phyloP scores from a whole-genome alignment of 2,113 vertebrate species.

The Glareola pratincola region DNA sequence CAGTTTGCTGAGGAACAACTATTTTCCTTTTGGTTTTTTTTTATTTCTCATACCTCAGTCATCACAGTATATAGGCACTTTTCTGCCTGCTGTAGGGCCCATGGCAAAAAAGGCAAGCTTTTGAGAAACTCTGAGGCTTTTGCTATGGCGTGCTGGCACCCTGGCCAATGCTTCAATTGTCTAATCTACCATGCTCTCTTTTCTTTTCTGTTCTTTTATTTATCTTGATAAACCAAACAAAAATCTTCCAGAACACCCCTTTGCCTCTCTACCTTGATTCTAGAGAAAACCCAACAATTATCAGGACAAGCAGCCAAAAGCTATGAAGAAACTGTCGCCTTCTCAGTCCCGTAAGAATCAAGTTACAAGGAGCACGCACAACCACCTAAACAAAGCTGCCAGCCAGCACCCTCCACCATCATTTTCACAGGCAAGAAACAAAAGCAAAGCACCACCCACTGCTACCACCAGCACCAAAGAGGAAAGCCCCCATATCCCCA shows the following conservation, averaged over 20 bases:
- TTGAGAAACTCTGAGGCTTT: background rate
- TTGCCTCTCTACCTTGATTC: background rate
- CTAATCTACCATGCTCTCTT: background rate
- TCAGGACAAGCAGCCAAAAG: background rate
- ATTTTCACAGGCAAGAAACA: background rate
- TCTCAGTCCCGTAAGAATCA: background rate
- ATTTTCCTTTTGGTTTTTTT: background rate
- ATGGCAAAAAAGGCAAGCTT: background rate
- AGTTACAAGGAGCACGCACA: background rate
- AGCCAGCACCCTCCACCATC: constrained; percentile 21
- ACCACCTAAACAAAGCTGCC: background rate
- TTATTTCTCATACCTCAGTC: background rate
- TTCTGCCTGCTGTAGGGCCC: background rate
- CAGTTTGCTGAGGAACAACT: background rate
- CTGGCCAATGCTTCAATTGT: background rate
- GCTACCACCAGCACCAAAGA: background rate
- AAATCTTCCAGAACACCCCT: background rate
- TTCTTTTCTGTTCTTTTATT: background rate
- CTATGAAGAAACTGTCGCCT: background rate
- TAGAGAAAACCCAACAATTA: background rate
- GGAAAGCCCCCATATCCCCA: background rate
- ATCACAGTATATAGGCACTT: background rate
- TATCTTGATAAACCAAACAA: background rate
- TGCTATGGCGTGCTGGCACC: background rate
- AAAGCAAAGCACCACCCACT: constrained; percentile 26